These are phyloP conservation scores for Macropis europaea DNA, from an alignment of 2,888 invertebrate genomes.

Conservation along the genomic window DNA sequence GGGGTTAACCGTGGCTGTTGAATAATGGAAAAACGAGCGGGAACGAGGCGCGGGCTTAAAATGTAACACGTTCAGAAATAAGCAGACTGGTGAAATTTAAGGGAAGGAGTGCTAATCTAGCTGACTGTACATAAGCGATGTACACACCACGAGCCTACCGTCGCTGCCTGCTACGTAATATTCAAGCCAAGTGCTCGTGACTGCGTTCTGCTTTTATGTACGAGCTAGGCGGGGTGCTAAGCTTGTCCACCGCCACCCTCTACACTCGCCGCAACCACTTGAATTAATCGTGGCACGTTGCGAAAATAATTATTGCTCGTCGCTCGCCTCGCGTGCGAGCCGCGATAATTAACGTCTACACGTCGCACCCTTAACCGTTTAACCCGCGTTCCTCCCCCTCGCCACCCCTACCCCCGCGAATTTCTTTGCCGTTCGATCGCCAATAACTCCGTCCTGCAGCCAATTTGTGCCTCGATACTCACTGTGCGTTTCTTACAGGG, in stretches of 20 bases:
- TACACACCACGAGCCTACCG: conserved; percentile 16
- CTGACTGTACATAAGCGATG: conserved; percentile 37
- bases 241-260: conserved; percentile 56
- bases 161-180: conserved; percentile 62
- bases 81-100: conserved; percentile 19
- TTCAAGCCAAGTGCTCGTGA: conserved; percentile 59
- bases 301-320: conserved; percentile 71
- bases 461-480: no score
- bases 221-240: conserved; percentile 49
- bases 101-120: conserved; percentile 37
- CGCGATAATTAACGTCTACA: conserved; percentile 65
- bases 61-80: not conserved
- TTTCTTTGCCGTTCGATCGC: no score
- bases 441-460: no score
- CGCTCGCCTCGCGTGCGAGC: conserved; percentile 55
- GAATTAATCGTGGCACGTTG: conserved; percentile 69
- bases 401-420: no score
- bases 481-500: no score
- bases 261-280: conserved; percentile 58
- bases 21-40: not conserved
- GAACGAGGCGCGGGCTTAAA: not conserved
- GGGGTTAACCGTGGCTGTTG: not conserved
- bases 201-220: conserved; percentile 60
- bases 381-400: conserved; percentile 44
- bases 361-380: conserved; percentile 57